Evolutionary conservation across 2,888 invertebrate genomes (phyloP), one percentile per base, ranked within the genome.

Genomic region (Sinopyrophorus schimmeli): DNA sequence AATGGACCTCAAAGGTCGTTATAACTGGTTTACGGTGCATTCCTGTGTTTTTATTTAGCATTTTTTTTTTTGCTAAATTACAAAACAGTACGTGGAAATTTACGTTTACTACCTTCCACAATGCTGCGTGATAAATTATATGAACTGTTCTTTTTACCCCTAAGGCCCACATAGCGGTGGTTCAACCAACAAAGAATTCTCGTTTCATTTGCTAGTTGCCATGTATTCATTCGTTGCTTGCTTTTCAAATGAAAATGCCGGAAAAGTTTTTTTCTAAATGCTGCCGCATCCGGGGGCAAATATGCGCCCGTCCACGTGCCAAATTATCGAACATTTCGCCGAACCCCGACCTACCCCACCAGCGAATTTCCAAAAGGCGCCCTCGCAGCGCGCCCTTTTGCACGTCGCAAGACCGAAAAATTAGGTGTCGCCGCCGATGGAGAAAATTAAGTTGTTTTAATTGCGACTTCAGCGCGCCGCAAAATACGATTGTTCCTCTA

Each of bases 201-300:
- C 61, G 66, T 67, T 67, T 66, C 66, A 67, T 67, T 67, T 67
- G 62, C 65, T 63, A 59, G 62, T 64, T 64, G 60, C 62, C 58
- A 55, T 61, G 61, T 61, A 55, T 57, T 49, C 54, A 53, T 60
- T 61, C 59, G 55, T 60, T 56, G 54, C 57, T 59, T 63, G 63
- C 61, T 64, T 65, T 62, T 54, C 65, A 65, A 68, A 67, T 66
- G 68, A 66, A 68, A 68, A 66, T 65, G 64, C 61, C 66, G 67
- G 67, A 68, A 69, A 69, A 68, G 63, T 64, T 66, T 64, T 63
- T 63, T 62, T 18, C 37, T 44, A 32, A 21, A 32, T 15, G 7
- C 12, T n/a, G n/a, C n/a, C n/a, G n/a, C n/a, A n/a, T n/a, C n/a
- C n/a, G n/a, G n/a, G n/a, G n/a, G n/a, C n/a, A n/a, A n/a, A n/a